Base-by-base conservation (phyloP, 2,888 invertebrate genomes). In the Cryptophagus acutangulus region DNA sequence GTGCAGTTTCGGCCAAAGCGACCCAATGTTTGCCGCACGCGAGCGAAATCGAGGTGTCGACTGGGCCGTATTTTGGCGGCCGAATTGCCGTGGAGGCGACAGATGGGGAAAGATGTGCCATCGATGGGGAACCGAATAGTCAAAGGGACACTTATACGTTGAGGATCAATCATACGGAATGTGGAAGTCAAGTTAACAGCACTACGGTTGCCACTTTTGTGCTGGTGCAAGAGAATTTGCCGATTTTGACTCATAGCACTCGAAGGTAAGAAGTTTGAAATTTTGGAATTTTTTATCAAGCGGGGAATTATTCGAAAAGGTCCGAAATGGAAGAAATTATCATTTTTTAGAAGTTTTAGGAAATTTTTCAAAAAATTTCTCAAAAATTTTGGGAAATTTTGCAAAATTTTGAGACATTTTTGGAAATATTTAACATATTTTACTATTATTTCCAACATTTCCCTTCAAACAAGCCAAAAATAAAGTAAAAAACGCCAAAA, bases 181-280 rank as follows among this genome's bases (percentile, higher is more conserved):
- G 87, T 59, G 85, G 64, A 6, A 64, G 64, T 43, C 59, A 59
- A 45, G 81, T 86, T 17, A 86, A 87, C 54, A 82, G 82, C 33
- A 84, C 86, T 14, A 84, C 84, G 0, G 87, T 87, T 15, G 84
- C 87, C 28, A 87, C 86, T 0, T 87, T 86, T 62, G 84, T 88
- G 17, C 77, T 87, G 18, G 88, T 88, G 3, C 87, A 87, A 65
- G 88, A 88, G 65, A 87, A 86, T 67, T 69, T 86, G 41, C 85
- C 86, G 2, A 87, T 88, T 57, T 75, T 88, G 26, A 88, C 88
- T 0, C 87, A 88, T 64, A 85, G 85, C 59, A 61, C 61, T 4
- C 40, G 60, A 39, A 52, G 57, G 57, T 57, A 43, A 42, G n/a
- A n/a, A n/a, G n/a, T n/a, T 38, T 30, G 1, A 26, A 26, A 26